Evolutionary conservation across 2,113 vertebrate species (phyloP), one percentile per base, ranked within the genome.

Genomic region (Clarias magur): DNA sequence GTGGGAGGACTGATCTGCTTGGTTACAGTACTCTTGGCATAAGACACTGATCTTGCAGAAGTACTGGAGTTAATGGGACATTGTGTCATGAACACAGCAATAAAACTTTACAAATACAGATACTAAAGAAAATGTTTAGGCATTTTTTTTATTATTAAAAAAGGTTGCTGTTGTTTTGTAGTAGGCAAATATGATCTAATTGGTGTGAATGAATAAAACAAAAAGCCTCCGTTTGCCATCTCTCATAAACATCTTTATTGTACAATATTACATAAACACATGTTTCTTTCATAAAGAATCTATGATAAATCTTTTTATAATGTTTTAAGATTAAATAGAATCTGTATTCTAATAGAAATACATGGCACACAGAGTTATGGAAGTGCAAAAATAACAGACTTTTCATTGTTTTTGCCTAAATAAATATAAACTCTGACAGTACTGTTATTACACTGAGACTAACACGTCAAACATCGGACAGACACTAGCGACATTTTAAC

Each of bases 341-440:
- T 57, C n/a, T 79, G 25, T n/a, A 56, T 53, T 79, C n/a, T 79
- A 8, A 30, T 79, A 25, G 19, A 54, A 75, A 75, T n/a, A 54
- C 1, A 79, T 56, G 42, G 38, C 38, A 54, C 48, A 79, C 25
- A 76, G 11, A 79, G 27, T 34, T 11, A 59, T 30, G 16, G 56
- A 34, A 27, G 56, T 80, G 78, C 54, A 80, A 80, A 80, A 80
- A 59, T 80, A 80, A 59, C 30, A 57, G 78, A 59, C 54, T 59
- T 59, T 57, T 34, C 7, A 59, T 79, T 4, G 16, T 59, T 3
- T 80, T 59, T 80, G 75, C 54, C 27, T 76, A 54, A 76, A 56
- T 79, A 79, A 57, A 79, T 59, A 59, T 56, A 30, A 59, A 56
- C 75, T 56, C 48, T 54, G 73, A 76, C 73, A 54, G n/a, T 23